These are phyloP conservation scores for Melitaea cinxia DNA, from an alignment of 1,140 invertebrate species.

Conservation along the genomic window DNA sequence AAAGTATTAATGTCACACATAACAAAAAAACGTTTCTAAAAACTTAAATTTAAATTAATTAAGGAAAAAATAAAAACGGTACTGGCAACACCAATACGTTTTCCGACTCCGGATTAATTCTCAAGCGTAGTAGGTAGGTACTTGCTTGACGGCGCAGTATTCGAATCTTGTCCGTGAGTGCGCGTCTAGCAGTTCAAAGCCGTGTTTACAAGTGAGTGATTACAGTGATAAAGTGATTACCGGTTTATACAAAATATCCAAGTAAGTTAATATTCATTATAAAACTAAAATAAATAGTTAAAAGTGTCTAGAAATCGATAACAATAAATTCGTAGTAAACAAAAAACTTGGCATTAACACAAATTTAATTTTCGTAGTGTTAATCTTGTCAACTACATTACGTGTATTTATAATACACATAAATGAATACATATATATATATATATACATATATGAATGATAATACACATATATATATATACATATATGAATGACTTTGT, in stretches of 20 bases:
- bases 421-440: too few species aligned
- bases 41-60: neutral
- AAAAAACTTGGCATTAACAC: conserved; percentile 25
- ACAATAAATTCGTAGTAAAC: conserved; percentile 7
- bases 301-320: neutral
- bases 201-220: conserved; percentile 44
- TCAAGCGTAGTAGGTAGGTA: conserved; percentile 35
- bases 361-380: neutral
- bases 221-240: conserved; percentile 44
- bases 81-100: conserved; percentile 47
- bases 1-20: too few species aligned
- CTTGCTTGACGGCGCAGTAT: conserved; percentile 45
- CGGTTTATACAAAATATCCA: conserved; percentile 11
- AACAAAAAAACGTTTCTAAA: neutral
- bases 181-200: conserved; percentile 25
- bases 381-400: neutral
- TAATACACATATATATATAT: too few species aligned
- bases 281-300: neutral
- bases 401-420: neutral
- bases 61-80: neutral
- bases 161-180: conserved; percentile 42
- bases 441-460: too few species aligned
- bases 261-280: conserved; percentile 18
- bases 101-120: conserved; percentile 27
- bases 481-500: too few species aligned